phyloP scores from a whole-genome alignment of 2,797 vertebrate genomes.

The Myioborus melanocephalus region DNA sequence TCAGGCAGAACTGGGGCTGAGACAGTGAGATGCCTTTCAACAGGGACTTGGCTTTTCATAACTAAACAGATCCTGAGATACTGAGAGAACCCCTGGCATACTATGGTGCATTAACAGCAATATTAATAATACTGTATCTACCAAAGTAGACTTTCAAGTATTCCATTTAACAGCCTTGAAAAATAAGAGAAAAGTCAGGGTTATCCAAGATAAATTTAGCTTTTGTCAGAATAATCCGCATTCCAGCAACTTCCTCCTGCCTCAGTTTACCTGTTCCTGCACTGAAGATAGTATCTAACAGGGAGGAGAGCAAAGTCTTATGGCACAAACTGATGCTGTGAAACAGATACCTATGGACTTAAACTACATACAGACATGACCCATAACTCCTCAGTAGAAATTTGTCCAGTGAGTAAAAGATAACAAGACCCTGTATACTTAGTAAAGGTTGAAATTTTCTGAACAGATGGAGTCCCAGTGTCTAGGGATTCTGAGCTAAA shows the following conservation, averaged over 20 bases:
- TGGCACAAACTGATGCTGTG: background rate
- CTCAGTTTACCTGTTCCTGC: background rate
- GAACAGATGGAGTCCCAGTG: background rate
- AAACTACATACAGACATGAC: background rate
- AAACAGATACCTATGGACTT: background rate
- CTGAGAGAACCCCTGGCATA: background rate
- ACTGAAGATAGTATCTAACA: background rate
- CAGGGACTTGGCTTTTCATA: background rate
- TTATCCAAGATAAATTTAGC: background rate
- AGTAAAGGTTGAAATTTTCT: background rate
- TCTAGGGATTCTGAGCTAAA: background rate
- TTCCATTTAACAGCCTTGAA: background rate
- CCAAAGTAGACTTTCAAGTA: background rate
- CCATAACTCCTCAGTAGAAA: background rate
- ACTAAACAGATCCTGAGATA: background rate
- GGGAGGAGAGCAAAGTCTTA: background rate
- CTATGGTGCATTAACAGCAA: background rate
- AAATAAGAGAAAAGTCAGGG: background rate
- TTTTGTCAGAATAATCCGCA: background rate
- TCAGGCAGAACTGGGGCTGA: background rate
- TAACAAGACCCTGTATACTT: background rate
- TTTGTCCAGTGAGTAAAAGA: background rate
- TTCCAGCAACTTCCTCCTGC: background rate
- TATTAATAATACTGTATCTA: background rate
- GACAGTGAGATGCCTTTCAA: rapidly evolving